Conservation (phyloP, 2,888 invertebrate species). For the Hetaerina titia region DNA sequence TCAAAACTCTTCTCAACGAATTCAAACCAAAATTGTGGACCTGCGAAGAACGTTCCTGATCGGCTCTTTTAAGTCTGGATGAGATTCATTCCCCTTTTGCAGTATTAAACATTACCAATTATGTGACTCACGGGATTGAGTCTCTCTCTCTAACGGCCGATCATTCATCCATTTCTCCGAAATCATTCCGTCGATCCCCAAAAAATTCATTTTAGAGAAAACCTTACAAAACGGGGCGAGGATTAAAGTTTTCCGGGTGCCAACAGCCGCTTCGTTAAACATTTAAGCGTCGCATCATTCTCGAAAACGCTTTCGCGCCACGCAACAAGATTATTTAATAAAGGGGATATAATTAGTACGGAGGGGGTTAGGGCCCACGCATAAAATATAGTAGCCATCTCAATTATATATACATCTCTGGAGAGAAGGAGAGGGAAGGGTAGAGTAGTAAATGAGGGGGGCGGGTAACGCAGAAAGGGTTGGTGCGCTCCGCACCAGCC, state of each 20-base stretch:
- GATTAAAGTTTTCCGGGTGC: neutral
- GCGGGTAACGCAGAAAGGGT: neutral
- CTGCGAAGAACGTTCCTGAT: neutral
- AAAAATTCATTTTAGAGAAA: neutral
- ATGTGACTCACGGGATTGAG: neutral
- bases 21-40: neutral
- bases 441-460: neutral
- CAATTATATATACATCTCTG: constrained; percentile 19
- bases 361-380: neutral
- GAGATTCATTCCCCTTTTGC: neutral
- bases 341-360: neutral
- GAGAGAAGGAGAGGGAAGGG: neutral
- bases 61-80: neutral
- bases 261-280: neutral
- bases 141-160: too few species aligned
- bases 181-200: neutral
- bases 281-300: neutral
- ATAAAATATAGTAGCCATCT: neutral
- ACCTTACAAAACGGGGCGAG: neutral
- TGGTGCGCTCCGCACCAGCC: neutral
- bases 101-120: neutral
- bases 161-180: neutral
- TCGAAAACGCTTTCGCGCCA: neutral
- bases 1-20: neutral
- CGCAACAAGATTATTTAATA: constrained; percentile 4